Base-by-base conservation (phyloP, 2,888 invertebrate genomes). In the Ornithoptera alexandrae region DNA sequence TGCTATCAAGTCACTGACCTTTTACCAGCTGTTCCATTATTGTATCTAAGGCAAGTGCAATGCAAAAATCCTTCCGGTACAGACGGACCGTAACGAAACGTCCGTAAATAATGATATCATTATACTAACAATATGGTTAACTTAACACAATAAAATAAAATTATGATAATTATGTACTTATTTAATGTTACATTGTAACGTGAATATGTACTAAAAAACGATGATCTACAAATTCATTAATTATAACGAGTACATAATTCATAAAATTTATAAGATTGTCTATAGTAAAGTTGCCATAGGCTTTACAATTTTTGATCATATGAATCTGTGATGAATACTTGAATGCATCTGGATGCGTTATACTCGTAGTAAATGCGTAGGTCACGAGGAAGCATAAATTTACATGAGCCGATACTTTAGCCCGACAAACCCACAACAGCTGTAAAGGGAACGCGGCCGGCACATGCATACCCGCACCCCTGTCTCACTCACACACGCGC, bases 381-480 rank as follows among this genome's bases (percentile, higher is more conserved):
- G 87, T 87, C 92, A 90, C 89, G 90, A 89, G 90, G 90, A 90
- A 89, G 90, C 88, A 90, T 92, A 91, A 87, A 92, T 90, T 89
- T 89, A 87, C 86, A 85, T 82, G 78, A 87, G 86, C 82, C 89
- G 84, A 89, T 87, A 85, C 75, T 81, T 81, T 81, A 83, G 84
- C 82, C 84, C 83, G 81, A 89, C 85, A 86, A 87, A 85, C 86
- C 87, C 82, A 87, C 87, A 92, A 91, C 92, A 92, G 91, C 92
- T 92, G 92, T 92, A 89, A 86, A 86, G 85, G 83, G 79, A 84
- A 86, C 81, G 83, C 85, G 83, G 85, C 84, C 65, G 84, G 89
- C 89, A 89, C 90, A 87, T 79, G 83, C 90, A 87, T 79, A 82
- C 82, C 74, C 78, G 85, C 89, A 87, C 90, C 92, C 90, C 88